Evolutionary conservation across 2,113 vertebrate species (phyloP), one percentile per base, ranked within the genome.

Genomic region (Nothobranchius kuhntae): DNA sequence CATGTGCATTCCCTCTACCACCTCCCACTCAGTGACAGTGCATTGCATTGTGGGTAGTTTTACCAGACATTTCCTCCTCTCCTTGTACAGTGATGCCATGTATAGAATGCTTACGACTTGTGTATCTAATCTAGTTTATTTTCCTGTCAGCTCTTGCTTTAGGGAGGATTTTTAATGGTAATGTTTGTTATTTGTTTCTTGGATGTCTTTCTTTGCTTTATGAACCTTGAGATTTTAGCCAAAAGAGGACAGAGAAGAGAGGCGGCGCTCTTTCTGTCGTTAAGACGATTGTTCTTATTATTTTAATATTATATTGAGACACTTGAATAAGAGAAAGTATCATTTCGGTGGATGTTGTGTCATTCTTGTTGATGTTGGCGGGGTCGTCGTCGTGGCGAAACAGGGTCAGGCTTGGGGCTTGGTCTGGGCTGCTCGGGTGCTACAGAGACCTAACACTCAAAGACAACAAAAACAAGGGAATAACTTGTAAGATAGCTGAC

Each of bases 41-140:
- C 88, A 73, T 88, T 82, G 80, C 87, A 84, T 90, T 90, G 86
- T 91, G 90, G 81, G 87, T 93, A 90, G 85, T 91, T 91, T 86
- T 83, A 79, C 79, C 83, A 86, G 87, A 89, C 85, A 82, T 90
- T 80, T 78, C 76, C 80, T 86, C 80, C 82, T 86, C 84, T 85
- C 84, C 83, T 89, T 93, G 89, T 92, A 92, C 90, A 92, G 91
- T 86, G 81, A 89, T 66, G 87, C 88, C 89, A 85, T 93, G 91
- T 92, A 93, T 89, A 92, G 91, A 91, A 82, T 55, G 81, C 88
- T 90, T 83, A 80, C 86, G 68, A 75, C 89, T 88, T 90, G 81
- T 91, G 85, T 91, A 87, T 90, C 69, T 75, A 75, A 62, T 77
- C 68, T 63, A 61, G 62, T 53, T 73, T 61, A 30, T 47, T 68